Percentiles rank a stretch among this genome's conserved stretches.
phyloP scores from a whole-genome alignment of 2,113 vertebrate genomes.

The Lamprotornis superbus region DNA sequence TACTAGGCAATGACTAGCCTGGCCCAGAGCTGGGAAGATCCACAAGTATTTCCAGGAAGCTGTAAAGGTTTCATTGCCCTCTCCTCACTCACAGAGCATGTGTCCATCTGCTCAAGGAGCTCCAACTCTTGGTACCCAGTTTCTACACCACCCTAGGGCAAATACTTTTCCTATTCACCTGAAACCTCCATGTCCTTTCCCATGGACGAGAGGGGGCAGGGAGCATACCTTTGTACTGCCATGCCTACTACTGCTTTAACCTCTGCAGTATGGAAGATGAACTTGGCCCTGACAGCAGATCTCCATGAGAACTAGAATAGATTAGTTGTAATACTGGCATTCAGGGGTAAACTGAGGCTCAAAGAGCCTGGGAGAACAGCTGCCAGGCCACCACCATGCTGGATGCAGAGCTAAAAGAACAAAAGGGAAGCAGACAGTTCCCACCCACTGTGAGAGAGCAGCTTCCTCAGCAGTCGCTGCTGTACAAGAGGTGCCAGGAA shows the following conservation, averaged over 20 bases:
- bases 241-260: background rate
- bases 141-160: background rate
- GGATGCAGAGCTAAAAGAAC: background rate
- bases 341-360: background rate
- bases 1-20: background rate
- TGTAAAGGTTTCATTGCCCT: background rate
- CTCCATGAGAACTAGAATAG: background rate
- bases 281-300: background rate
- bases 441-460: background rate
- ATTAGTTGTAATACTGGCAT: background rate
- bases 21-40: background rate
- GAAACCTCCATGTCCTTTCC: background rate
- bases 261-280: background rate
- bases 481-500: background rate
- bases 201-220: rapidly evolving
- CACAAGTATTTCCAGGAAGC: background rate
- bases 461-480: background rate
- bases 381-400: background rate
- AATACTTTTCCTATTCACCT: background rate
- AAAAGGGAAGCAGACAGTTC: background rate
- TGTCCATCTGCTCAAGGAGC: background rate
- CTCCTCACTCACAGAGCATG: background rate
- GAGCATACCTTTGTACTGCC: background rate
- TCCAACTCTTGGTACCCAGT: background rate
- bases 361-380: background rate